A percentile compares a stretch with the other conserved stretches of the same genome.
Evolutionary conservation across 2,888 invertebrate genomes (phyloP).

Genomic region (Nyleta sp.): DNA sequence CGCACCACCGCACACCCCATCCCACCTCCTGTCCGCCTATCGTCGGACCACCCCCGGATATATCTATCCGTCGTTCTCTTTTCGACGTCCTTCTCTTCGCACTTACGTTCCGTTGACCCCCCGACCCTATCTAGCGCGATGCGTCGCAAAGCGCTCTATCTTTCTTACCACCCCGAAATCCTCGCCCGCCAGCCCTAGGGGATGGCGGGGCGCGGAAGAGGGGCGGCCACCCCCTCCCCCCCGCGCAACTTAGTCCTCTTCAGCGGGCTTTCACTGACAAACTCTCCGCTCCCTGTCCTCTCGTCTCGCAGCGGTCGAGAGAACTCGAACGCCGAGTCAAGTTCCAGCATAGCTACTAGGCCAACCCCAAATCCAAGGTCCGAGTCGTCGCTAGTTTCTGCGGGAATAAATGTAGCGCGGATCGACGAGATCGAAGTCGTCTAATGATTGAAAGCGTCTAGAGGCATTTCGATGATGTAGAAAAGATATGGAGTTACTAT

Average conservation of each 20-base stretch:
- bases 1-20: slow-evolving; percentile 56
- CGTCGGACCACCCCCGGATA: slow-evolving; percentile 54
- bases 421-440: too few relatives aligned
- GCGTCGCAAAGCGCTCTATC: slow-evolving; percentile 59
- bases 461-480: too few relatives aligned
- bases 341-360: not conserved
- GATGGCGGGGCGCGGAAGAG: not conserved
- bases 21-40: slow-evolving; percentile 63
- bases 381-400: too few relatives aligned
- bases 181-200: slow-evolving; percentile 37
- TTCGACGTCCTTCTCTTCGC: slow-evolving; percentile 64
- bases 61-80: slow-evolving; percentile 56
- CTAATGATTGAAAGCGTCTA: too few relatives aligned
- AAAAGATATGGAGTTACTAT: too few relatives aligned
- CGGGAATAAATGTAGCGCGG: too few relatives aligned
- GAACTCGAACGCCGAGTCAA: slow-evolving; percentile 80
- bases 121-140: slow-evolving; percentile 74
- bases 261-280: slow-evolving; percentile 52
- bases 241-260: slow-evolving; percentile 66
- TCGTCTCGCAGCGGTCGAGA: slow-evolving; percentile 67
- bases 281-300: slow-evolving; percentile 46
- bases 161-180: slow-evolving; percentile 67
- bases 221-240: too few relatives aligned
- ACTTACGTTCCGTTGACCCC: slow-evolving; percentile 74
- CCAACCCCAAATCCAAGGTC: too few relatives aligned